phyloP scores from a whole-genome alignment of 30 jellyfish, hydroid and myxozoan species.

The Nemopilema nomurai region DNA sequence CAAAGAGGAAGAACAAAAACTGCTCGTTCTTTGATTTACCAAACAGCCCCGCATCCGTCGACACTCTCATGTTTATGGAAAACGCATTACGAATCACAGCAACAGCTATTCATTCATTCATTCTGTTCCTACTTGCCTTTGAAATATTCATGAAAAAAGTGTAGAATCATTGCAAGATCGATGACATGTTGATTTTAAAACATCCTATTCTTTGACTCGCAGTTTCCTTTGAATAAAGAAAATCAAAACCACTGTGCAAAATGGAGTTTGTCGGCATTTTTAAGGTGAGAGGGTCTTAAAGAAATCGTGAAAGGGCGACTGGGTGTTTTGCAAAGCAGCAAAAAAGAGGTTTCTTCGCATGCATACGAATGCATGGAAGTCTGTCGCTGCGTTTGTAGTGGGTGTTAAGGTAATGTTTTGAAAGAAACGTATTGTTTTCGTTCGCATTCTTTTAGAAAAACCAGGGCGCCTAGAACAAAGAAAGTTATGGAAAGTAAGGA shows the following conservation, averaged over 20 bases:
- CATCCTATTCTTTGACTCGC: not conserved
- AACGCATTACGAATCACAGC: not conserved
- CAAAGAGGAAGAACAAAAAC: not conserved
- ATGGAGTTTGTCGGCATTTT: not conserved
- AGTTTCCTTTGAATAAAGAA: not conserved
- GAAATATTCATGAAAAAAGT: not conserved
- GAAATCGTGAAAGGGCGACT: not conserved
- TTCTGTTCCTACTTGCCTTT: not conserved
- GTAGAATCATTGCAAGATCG: not conserved
- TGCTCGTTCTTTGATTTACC: not conserved
- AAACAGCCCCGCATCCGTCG: not conserved
- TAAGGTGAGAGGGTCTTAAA: too few species aligned
- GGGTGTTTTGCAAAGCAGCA: not conserved
- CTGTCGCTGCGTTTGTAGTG: too few species aligned
- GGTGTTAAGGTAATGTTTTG: too few species aligned
- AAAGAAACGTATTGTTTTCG: too few species aligned
- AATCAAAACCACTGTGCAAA: not conserved
- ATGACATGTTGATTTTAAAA: not conserved
- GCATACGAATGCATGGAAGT: too few species aligned
- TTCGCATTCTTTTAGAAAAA: too few species aligned
- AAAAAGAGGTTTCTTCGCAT: too few species aligned
- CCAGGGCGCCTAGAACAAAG: too few species aligned
- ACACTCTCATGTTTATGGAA: not conserved
- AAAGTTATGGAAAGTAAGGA: too few species aligned
- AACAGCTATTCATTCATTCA: not conserved